Conservation (phyloP, 2,888 invertebrate species). For the Platypus cylindrus region DNA sequence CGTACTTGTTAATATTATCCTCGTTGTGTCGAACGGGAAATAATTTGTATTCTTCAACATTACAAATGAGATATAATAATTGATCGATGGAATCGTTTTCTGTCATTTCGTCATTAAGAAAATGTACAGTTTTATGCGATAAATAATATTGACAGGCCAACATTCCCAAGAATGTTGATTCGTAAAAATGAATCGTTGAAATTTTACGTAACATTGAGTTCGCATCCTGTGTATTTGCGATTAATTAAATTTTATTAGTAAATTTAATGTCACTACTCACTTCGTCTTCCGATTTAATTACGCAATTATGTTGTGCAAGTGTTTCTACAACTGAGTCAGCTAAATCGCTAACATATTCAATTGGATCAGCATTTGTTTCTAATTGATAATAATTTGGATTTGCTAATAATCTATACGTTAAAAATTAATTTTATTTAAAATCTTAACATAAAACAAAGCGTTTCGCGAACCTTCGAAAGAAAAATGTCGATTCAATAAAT, state of each 20-base stretch:
- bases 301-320: slow-evolving; percentile 64
- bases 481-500: slow-evolving; percentile 97
- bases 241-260: no score
- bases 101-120: slow-evolving; percentile 60
- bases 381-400: slow-evolving; percentile 88
- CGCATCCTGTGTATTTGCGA: no score
- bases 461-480: slow-evolving; percentile 68
- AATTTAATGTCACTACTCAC: no score
- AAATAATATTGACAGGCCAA: slow-evolving; percentile 96
- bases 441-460: no score
- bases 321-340: slow-evolving; percentile 67
- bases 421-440: no score
- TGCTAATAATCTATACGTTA: slow-evolving; percentile 52
- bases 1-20: slow-evolving; percentile 77
- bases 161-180: slow-evolving; percentile 71
- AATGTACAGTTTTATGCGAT: slow-evolving; percentile 79
- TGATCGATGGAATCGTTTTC: slow-evolving; percentile 54
- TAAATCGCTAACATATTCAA: slow-evolving; percentile 58
- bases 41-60: slow-evolving; percentile 81
- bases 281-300: slow-evolving; percentile 52
- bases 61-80: slow-evolving; percentile 64
- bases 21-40: slow-evolving; percentile 97
- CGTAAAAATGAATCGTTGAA: no score
- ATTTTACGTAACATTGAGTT: no score
- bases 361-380: slow-evolving; percentile 34